A percentile compares a stretch with the other conserved stretches of the same genome.
These are phyloP conservation scores for Oedothorax gibbosus DNA, from an alignment of 1,140 invertebrate genomes.

Conservation along the genomic window DNA sequence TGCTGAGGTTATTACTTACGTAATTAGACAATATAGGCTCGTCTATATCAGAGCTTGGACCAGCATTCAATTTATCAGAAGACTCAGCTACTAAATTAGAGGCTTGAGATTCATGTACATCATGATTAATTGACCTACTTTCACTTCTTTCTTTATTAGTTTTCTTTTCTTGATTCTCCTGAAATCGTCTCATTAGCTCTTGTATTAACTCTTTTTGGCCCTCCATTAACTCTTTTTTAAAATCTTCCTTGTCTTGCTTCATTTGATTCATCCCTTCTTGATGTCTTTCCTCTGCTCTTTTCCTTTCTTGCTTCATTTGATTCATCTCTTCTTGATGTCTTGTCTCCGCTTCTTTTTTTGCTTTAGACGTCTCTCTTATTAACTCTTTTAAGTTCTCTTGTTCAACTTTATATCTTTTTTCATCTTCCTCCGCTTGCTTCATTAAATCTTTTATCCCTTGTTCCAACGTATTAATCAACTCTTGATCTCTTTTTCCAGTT, in stretches of 20 bases:
- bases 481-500: background rate
- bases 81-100: background rate
- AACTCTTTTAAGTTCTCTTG: background rate
- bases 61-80: constrained; percentile 4
- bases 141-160: too few species aligned
- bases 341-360: background rate
- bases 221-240: too few species aligned
- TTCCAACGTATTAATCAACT: background rate
- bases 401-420: background rate
- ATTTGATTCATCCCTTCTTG: background rate
- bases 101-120: background rate
- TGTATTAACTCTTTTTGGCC: background rate
- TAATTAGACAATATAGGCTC: constrained; percentile 4
- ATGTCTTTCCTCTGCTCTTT: constrained; percentile 1
- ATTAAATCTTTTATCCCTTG: background rate
- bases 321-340: constrained; percentile 1
- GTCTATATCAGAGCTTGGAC: background rate
- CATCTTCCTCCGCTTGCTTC: background rate
- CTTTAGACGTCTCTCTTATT: background rate
- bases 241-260: background rate
- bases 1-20: background rate
- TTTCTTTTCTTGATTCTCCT: constrained; percentile 1
- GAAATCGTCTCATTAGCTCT: constrained; percentile 2
- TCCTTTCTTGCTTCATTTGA: background rate
- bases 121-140: background rate